Base-by-base conservation (phyloP, 2,797 vertebrate genomes). In the Semaprochilodus insignis region DNA sequence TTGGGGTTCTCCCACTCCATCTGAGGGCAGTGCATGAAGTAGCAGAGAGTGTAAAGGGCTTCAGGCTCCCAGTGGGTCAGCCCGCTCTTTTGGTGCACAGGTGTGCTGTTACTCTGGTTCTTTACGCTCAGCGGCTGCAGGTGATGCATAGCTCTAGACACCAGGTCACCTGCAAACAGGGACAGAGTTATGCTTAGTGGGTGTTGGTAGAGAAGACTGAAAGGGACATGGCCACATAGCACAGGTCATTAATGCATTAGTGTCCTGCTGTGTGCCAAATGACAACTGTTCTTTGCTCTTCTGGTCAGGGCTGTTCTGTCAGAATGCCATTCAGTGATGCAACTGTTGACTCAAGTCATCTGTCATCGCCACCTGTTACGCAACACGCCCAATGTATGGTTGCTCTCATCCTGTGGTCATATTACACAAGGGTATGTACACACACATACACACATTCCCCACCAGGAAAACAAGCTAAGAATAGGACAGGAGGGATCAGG, bases 1-100 rank as follows among this genome's bases (percentile, higher is more conserved):
- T 98, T 98, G 69, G 97, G 97, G 89, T 98, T 99, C 89, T 99
- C 97, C 97, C 97, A 99, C 88, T 99, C 98, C 95, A 98, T 97
- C 86, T 99, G 97, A 0, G 97, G 97, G 86, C 97, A 99, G 94
- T 99, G 98, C 97, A 99, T 99, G 93, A 99, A 99, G 91, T 99
- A 99, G 91, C 97, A 99, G 54, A 99, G 97, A 0, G 98, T 99
- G 88, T 99, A 98, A 71, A 99, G 95, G 6, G 98, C 97, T 88
- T 99, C 98, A 0, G 98, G 97, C 25, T 97, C 96, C 98, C 98
- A 99, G 92, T 98, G 97, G 51, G 97, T 95, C 0, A 93, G 90
- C 6, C 93, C 90, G 84, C 95, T 95, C 92, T 96, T 97, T 89
- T 97, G 96, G 91, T 98, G 98, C 87, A 98, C 92, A 0, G 97